Evolutionary conservation across 2,797 vertebrate species (phyloP).

Genomic region (Hydrocynus forskahlii): DNA sequence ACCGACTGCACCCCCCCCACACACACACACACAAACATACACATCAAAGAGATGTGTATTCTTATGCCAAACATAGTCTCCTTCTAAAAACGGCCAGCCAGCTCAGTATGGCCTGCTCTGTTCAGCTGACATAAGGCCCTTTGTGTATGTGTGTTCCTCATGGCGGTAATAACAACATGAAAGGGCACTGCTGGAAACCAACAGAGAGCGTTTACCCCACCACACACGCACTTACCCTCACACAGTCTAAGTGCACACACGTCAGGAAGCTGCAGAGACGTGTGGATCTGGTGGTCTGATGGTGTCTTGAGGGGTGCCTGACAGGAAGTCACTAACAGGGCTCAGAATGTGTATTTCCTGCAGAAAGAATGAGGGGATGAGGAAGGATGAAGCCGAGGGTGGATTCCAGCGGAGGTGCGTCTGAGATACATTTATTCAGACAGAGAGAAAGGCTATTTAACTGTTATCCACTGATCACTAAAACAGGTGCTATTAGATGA

Average conservation of each 20-base stretch:
- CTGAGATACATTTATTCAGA: conserved; percentile 7
- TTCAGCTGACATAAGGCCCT: conserved; percentile 8
- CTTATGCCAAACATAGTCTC: not conserved
- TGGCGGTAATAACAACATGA: conserved; percentile 17
- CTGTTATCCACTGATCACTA: conserved; percentile 52
- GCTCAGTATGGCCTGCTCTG: not conserved
- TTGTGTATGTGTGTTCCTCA: conserved; percentile 4
- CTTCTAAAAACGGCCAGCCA: conserved; percentile 1
- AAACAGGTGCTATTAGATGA: conserved; percentile 11
- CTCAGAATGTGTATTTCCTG: conserved; percentile 40
- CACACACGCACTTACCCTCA: not conserved
- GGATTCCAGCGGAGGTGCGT: conserved; percentile 19
- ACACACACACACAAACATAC: not conserved
- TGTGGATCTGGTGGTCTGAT: not conserved
- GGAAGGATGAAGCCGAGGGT: conserved; percentile 24
- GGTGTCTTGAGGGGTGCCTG: conserved; percentile 30
- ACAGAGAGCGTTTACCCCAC: not conserved
- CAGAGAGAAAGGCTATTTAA: not conserved
- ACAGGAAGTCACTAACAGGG: conserved; percentile 44
- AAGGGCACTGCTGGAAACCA: conserved; percentile 2
- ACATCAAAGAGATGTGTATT: conserved; percentile 1
- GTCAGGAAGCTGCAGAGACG: conserved; percentile 20
- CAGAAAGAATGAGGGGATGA: conserved; percentile 40
- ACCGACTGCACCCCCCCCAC: too few species aligned
- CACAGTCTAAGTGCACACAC: not conserved